These are phyloP conservation scores for Pipra filicauda DNA, from an alignment of 2,113 vertebrate genomes.

Conservation along the genomic window DNA sequence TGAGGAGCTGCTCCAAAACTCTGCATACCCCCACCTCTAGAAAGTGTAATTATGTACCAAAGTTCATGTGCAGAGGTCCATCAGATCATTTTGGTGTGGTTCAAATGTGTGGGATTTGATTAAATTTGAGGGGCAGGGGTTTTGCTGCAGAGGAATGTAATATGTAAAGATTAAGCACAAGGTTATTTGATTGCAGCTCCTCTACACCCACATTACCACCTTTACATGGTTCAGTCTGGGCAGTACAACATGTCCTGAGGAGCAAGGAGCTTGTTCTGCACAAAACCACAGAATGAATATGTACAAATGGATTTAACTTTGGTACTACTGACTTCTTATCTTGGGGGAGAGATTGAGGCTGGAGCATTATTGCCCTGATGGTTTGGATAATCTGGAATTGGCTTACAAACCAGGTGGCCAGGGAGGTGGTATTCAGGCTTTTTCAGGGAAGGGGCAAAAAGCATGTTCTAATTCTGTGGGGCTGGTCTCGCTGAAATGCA, in stretches of 20 bases:
- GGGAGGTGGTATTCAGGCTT: not conserved
- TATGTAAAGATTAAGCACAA: not conserved
- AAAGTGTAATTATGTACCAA: accelerated
- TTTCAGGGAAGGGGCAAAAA: not conserved
- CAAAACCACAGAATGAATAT: not conserved
- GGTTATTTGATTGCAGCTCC: not conserved
- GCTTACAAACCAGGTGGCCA: not conserved
- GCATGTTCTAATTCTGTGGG: not conserved
- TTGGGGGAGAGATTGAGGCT: not conserved
- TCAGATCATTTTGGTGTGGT: not conserved
- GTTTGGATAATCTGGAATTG: not conserved
- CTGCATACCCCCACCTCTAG: accelerated
- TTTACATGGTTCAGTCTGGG: not conserved
- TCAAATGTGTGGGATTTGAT: not conserved
- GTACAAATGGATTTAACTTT: not conserved
- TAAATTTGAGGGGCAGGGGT: not conserved
- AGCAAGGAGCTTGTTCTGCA: not conserved
- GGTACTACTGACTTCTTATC: not conserved
- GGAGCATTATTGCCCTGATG: not conserved
- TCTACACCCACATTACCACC: accelerated
- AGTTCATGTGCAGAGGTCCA: not conserved
- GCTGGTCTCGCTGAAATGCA: not conserved
- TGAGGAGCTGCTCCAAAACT: not conserved
- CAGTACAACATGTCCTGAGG: not conserved
- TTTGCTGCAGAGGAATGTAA: not conserved